A percentile compares a stretch with the other conserved stretches of the same genome.
phyloP scores from a whole-genome alignment of 2,113 vertebrate species.

The Prietella phreatophila region DNA sequence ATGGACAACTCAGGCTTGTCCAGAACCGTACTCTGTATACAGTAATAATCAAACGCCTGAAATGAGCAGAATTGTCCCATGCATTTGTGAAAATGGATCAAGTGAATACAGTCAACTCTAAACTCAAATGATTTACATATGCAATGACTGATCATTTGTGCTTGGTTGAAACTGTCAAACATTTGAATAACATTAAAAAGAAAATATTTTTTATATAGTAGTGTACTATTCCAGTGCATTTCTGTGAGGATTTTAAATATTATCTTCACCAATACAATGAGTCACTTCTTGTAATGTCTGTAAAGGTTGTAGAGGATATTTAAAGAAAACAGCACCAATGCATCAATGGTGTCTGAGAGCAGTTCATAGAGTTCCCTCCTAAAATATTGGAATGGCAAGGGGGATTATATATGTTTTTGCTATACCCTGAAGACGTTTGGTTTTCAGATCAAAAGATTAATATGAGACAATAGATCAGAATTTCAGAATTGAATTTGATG shows the following conservation, averaged over 20 bases:
- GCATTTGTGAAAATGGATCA: neutral
- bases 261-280: neutral
- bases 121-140: neutral
- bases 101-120: neutral
- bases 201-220: neutral
- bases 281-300: neutral
- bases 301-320: neutral
- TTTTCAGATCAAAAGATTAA: neutral
- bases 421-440: too few species aligned
- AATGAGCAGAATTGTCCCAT: neutral
- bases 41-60: neutral
- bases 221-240: neutral
- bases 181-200: neutral
- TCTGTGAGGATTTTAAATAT: neutral
- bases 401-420: too few species aligned
- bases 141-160: neutral
- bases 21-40: neutral
- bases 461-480: neutral
- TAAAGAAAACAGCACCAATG: too few species aligned
- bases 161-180: neutral
- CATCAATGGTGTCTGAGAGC: neutral
- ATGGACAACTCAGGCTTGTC: neutral
- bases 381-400: too few species aligned
- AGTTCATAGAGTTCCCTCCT: neutral
- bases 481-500: neutral